A percentile compares a stretch with the other conserved stretches of the same genome.
Evolutionary conservation across 2,888 invertebrate genomes (phyloP).

Genomic region (Helicoverpa assulta): DNA sequence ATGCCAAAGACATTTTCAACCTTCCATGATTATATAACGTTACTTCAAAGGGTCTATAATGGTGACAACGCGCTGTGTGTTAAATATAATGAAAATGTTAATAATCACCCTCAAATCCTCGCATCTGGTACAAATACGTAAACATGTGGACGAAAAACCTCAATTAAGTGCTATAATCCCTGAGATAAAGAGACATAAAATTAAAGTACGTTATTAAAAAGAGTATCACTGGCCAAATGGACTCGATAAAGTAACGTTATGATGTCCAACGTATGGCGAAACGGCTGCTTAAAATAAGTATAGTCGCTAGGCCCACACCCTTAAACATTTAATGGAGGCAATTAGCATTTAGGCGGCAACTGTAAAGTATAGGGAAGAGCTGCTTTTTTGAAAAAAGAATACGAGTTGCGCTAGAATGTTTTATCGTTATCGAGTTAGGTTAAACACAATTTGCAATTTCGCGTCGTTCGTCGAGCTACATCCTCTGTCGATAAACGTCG

Average conservation of each 20-base stretch:
- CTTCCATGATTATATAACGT: slow-evolving; percentile 7
- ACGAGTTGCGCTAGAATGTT: slow-evolving; percentile 59
- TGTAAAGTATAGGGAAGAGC: slow-evolving; percentile 60
- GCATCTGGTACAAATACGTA: slow-evolving; percentile 64
- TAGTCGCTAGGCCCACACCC: slow-evolving; percentile 68
- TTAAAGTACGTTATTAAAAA: slow-evolving; percentile 88
- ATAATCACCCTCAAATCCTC: slow-evolving; percentile 43
- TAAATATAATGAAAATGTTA: slow-evolving; percentile 45
- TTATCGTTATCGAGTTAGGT: slow-evolving; percentile 78
- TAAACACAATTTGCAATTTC: slow-evolving; percentile 83
- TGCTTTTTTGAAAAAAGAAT: slow-evolving; percentile 43
- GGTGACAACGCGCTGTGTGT: slow-evolving; percentile 41
- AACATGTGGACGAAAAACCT: slow-evolving; percentile 76
- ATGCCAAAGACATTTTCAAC: slow-evolving; percentile 17
- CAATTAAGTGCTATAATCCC: slow-evolving; percentile 81
- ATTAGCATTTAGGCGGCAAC: slow-evolving; percentile 63
- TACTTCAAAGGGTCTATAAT: slow-evolving; percentile 49
- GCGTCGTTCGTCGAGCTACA: slow-evolving; percentile 74
- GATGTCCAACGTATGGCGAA: slow-evolving; percentile 80
- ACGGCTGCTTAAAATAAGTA: slow-evolving; percentile 80
- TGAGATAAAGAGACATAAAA: slow-evolving; percentile 85
- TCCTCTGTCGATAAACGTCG: slow-evolving; percentile 79
- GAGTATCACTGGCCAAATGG: slow-evolving; percentile 85
- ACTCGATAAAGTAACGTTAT: slow-evolving; percentile 83
- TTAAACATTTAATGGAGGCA: slow-evolving; percentile 62